Base-by-base conservation (phyloP, 2,888 invertebrate species). In the Agonopterix alstromeriana region DNA sequence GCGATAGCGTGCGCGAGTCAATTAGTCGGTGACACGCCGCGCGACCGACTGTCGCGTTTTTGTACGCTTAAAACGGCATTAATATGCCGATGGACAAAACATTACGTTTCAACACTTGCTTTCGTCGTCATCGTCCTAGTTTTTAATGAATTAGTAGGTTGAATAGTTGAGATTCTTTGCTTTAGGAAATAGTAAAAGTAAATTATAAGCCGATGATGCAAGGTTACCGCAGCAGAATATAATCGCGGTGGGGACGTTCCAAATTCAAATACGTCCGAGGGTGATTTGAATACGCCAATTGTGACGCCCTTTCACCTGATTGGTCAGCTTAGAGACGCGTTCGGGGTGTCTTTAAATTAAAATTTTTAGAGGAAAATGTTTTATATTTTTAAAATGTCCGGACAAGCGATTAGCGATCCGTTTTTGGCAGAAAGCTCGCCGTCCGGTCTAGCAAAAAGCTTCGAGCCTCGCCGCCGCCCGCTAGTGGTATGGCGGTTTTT, bases 1-100 rank as follows among this genome's bases (percentile, higher is more conserved):
- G 67, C 74, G 63, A 80, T 84, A 72, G 85, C 86, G 87, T 86
- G 86, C 76, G 73, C 70, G 65, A 65, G 72, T 79, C 86, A 84
- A 87, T 87, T 86, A 87, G 78, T 61, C 64, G 59, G 73, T 73
- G 82, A 82, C 82, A 79, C 79, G 82, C 73, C 65, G 76, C 66
- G 66, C 71, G 67, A 63, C 71, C 68, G 70, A 66, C 70, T 70
- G 71, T 71, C 71, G 70, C 72, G 75, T 82, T 85, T 85, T 85
- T 84, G 77, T 78, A 61, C 75, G 68, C 72, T 76, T 73, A 74
- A 71, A 76, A 66, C 68, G 54, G 70, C 71, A 77, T 81, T 80
- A 81, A 77, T 80, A 77, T 73, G 73, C 76, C 77, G 70, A 76
- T 77, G 74, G 67, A 77, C 73, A 72, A 73, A 78, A 73, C 72